Evolutionary conservation across 2,888 invertebrate species (phyloP).

Genomic region (Shargacucullia verbasci): DNA sequence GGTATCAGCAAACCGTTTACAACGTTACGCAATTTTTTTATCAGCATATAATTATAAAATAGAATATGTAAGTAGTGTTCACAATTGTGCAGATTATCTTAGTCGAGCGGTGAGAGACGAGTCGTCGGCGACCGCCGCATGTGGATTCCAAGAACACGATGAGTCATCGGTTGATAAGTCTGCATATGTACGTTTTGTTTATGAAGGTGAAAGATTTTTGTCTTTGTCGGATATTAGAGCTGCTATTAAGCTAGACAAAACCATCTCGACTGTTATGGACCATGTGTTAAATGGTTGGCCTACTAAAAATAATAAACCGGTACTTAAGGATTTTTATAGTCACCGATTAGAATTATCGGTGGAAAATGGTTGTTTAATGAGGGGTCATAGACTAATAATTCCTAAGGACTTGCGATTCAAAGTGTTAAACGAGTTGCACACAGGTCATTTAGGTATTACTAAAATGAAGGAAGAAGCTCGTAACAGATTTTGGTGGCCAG

Average conservation of each 20-base stretch:
- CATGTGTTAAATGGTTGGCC: constrained; percentile 6
- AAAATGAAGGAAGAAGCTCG: constrained; percentile 10
- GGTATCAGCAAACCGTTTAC: no score
- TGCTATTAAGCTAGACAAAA: not conserved
- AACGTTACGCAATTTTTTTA: no score
- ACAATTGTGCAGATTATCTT: constrained; percentile 12
- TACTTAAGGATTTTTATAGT: constrained; percentile 2
- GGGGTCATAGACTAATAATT: constrained; percentile 10
- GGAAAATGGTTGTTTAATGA: constrained; percentile 10
- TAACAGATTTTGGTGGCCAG: constrained; percentile 9
- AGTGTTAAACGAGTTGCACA: constrained; percentile 9
- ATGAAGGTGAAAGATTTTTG: constrained; percentile 11
- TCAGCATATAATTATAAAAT: no score
- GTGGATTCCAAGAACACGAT: constrained; percentile 1
- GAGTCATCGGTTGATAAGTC: constrained; percentile 10
- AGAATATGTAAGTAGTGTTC: constrained; percentile 12
- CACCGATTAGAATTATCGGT: constrained; percentile 13
- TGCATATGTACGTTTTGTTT: constrained; percentile 11
- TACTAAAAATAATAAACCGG: not conserved
- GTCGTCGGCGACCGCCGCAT: not conserved
- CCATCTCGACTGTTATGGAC: not conserved
- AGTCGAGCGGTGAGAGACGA: constrained; percentile 4
- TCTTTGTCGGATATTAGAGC: not conserved
- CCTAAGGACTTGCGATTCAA: constrained; percentile 4
- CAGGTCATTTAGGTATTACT: constrained; percentile 4